phyloP scores from a whole-genome alignment of 2,113 vertebrate genomes.

The Pica pica region DNA sequence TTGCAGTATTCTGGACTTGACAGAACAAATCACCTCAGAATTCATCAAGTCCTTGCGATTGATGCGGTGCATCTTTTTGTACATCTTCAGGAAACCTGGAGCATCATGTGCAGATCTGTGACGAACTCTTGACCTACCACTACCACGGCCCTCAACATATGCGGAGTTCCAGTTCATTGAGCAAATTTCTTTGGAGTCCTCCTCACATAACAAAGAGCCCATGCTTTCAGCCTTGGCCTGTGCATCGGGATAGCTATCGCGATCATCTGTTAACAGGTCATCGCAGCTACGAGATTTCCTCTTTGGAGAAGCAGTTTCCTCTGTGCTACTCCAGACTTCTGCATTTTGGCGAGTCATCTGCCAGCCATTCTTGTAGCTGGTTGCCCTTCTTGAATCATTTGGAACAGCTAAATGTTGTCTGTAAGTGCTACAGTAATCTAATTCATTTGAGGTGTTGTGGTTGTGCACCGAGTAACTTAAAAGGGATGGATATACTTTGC shows the following conservation, averaged over 20 bases:
- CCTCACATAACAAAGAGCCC: conserved; percentile 84
- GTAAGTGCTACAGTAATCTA: conserved; percentile 77
- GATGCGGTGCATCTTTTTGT: conserved; percentile 94
- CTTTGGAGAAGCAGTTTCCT: conserved; percentile 79
- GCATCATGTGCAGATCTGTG: conserved; percentile 82
- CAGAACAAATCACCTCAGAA: conserved; percentile 90
- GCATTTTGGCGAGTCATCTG: conserved; percentile 81
- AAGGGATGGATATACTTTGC: conserved; percentile 83
- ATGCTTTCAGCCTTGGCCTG: conserved; percentile 86
- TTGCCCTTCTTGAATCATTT: conserved; percentile 78
- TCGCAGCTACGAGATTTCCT: conserved; percentile 89
- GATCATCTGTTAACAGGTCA: conserved; percentile 82
- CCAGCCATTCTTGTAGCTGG: conserved; percentile 86
- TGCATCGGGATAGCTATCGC: conserved; percentile 63
- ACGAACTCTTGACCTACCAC: conserved; percentile 72
- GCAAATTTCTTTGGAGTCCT: conserved; percentile 67
- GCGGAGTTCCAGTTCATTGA: conserved; percentile 64
- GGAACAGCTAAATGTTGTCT: conserved; percentile 78
- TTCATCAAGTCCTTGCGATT: conserved; percentile 88
- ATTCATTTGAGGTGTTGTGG: conserved; percentile 75
- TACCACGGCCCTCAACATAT: conserved; percentile 20
- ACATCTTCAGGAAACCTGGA: conserved; percentile 89
- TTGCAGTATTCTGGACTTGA: conserved; percentile 87
- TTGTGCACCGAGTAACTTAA: conserved; percentile 82
- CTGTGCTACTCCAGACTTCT: conserved; percentile 88